Percentiles rank a stretch among this genome's conserved stretches.
These are phyloP conservation scores for Lithobates sylvaticus DNA, from an alignment of 2,797 vertebrate genomes.

Conservation along the genomic window DNA sequence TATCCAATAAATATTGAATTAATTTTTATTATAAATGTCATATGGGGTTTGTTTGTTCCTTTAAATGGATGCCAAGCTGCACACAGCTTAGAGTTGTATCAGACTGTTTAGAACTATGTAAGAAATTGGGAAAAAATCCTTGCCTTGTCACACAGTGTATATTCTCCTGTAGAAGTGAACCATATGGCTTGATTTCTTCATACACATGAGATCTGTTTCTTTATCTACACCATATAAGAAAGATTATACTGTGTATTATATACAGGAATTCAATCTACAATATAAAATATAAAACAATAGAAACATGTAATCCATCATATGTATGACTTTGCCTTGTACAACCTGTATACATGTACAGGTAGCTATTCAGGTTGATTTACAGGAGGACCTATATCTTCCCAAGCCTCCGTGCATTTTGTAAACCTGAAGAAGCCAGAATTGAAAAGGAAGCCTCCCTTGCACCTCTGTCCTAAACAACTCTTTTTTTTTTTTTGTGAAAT, in stretches of 20 bases:
- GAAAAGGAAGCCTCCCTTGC: too few relatives aligned
- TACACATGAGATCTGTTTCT: background rate
- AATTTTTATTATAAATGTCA: constrained; percentile 49
- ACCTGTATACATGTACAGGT: too few relatives aligned
- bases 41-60: constrained; percentile 48
- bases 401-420: too few relatives aligned
- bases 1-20: constrained; percentile 50
- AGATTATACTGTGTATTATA: background rate
- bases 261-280: background rate
- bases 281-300: background rate
- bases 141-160: constrained; percentile 1
- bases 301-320: background rate
- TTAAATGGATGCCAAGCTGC: constrained; percentile 44
- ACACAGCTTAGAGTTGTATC: constrained; percentile 25
- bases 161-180: background rate
- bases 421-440: too few relatives aligned
- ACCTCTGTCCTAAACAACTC: too few relatives aligned
- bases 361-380: too few relatives aligned
- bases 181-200: constrained; percentile 4
- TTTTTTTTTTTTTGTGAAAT: too few relatives aligned
- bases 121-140: constrained; percentile 6
- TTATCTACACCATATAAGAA: background rate
- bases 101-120: constrained; percentile 29
- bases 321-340: too few relatives aligned
- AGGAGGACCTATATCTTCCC: too few relatives aligned